Evolutionary conservation across 2,888 invertebrate species (phyloP).

Genomic region (Brenthis daphne): DNA sequence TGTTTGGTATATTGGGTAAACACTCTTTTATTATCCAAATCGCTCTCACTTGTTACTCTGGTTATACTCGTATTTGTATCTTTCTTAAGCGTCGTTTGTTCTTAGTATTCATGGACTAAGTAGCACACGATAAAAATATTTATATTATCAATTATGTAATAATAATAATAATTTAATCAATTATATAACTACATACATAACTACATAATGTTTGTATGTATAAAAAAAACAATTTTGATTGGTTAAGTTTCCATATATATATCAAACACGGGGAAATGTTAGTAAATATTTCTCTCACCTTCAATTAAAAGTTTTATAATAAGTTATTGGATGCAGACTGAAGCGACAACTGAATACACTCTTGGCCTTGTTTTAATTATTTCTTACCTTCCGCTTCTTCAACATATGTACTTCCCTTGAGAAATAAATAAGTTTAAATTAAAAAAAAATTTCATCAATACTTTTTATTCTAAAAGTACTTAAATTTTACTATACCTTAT

Average conservation of each 20-base stretch:
- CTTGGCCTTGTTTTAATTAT: slow-evolving; percentile 31
- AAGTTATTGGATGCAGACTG: slow-evolving; percentile 26
- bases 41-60: slow-evolving; percentile 61
- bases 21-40: slow-evolving; percentile 61
- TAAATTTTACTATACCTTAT: too few species aligned
- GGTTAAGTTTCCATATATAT: neutral
- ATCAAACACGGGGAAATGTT: neutral
- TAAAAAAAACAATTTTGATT: too few species aligned
- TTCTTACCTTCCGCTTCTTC: slow-evolving; percentile 27
- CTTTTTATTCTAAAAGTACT: too few species aligned
- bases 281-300: slow-evolving; percentile 18
- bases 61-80: too few species aligned
- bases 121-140: too few species aligned
- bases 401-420: slow-evolving; percentile 19
- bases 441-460: neutral
- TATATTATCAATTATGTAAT: too few species aligned
- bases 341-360: slow-evolving; percentile 22
- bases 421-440: slow-evolving; percentile 17
- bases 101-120: too few species aligned
- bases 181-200: too few species aligned
- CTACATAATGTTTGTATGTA: neutral
- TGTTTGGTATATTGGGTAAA: slow-evolving; percentile 52
- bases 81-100: too few species aligned
- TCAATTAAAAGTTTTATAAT: slow-evolving; percentile 26
- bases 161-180: too few species aligned